phyloP scores from a whole-genome alignment of 2,797 vertebrate species.

The Phalloptychus januarius region DNA sequence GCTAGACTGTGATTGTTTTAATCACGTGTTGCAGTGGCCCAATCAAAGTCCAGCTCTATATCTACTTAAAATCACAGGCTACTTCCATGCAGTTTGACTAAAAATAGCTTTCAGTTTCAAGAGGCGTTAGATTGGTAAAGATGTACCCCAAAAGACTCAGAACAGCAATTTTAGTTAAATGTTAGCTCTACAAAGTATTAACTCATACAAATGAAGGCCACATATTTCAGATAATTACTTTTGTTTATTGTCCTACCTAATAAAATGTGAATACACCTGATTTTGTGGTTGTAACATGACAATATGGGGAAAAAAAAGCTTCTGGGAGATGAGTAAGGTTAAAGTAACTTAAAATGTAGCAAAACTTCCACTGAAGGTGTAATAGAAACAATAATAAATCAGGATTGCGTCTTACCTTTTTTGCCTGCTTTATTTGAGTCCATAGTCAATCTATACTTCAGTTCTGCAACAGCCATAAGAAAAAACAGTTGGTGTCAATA shows the following conservation, averaged over 20 bases:
- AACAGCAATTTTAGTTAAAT: neutral
- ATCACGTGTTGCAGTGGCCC: neutral
- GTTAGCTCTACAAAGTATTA: neutral
- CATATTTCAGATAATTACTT: neutral
- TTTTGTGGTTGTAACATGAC: neutral
- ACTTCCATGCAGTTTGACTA: neutral
- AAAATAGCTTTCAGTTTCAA: neutral
- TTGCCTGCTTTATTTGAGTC: constrained; percentile 65
- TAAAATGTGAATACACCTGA: neutral
- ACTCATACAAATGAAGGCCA: neutral
- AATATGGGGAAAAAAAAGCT: neutral
- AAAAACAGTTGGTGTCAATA: constrained; percentile 26
- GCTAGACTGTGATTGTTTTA: neutral
- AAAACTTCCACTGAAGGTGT: neutral
- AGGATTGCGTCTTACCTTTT: constrained; percentile 73
- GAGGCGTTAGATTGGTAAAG: neutral
- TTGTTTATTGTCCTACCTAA: neutral
- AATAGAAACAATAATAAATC: neutral
- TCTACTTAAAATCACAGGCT: neutral
- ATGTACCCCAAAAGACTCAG: neutral
- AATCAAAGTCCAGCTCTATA: neutral
- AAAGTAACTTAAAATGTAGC: neutral
- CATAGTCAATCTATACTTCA: constrained; percentile 88
- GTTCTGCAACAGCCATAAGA: constrained; percentile 77
- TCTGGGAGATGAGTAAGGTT: neutral